phyloP scores from a whole-genome alignment of 2,113 vertebrate species.

The Baryphthengus martii region DNA sequence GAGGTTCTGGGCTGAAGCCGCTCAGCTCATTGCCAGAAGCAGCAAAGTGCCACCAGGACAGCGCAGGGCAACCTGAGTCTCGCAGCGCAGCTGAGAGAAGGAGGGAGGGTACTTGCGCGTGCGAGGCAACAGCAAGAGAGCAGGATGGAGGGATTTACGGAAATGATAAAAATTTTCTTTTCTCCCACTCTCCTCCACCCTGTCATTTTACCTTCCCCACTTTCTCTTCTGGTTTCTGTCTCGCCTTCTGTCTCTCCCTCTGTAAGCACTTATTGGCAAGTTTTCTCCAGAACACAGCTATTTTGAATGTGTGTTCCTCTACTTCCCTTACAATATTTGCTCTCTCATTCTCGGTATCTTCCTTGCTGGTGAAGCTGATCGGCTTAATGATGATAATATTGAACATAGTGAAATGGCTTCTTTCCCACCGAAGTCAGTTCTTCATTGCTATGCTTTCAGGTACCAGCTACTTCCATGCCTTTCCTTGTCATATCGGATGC shows the following conservation, averaged over 20 bases:
- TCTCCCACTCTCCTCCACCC: not conserved
- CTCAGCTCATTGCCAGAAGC: not conserved
- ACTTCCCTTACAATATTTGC: not conserved
- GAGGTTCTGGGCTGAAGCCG: not conserved
- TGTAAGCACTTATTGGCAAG: not conserved
- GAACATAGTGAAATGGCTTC: not conserved
- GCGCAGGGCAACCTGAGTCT: not conserved
- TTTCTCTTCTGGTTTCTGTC: not conserved
- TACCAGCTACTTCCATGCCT: not conserved
- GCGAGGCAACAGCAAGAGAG: not conserved
- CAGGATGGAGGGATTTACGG: not conserved
- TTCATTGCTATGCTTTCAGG: not conserved
- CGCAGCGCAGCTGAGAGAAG: not conserved
- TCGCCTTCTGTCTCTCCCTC: conserved; percentile 24
- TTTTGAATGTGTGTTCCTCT: conserved; percentile 6
- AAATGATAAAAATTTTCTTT: not conserved
- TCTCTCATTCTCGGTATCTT: not conserved
- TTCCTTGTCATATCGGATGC: not conserved
- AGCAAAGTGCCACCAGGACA: not conserved
- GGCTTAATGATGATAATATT: not conserved
- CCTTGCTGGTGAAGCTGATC: not conserved
- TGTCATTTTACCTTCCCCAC: not conserved
- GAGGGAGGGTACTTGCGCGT: not conserved
- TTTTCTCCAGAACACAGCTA: conserved; percentile 12
- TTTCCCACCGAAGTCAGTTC: not conserved